phyloP scores from a whole-genome alignment of 2,797 vertebrate genomes.

The Fistularia commersonii region DNA sequence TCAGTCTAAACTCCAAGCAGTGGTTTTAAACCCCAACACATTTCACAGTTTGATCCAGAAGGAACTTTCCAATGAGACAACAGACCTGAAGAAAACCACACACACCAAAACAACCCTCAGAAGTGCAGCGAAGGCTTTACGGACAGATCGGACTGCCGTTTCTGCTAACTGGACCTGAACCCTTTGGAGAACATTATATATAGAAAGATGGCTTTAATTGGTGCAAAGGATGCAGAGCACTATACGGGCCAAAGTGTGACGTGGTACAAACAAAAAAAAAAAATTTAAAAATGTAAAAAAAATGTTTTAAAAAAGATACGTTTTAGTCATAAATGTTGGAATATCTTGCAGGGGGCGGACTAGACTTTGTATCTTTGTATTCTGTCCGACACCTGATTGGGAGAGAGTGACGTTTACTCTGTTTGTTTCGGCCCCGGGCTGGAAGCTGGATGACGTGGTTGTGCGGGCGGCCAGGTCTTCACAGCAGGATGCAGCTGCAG shows the following conservation, averaged over 20 bases:
- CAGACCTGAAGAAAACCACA: too few species aligned
- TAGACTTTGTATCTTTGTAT: slow-evolving; percentile 22
- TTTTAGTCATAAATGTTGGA: slow-evolving; percentile 12
- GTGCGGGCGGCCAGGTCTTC: slow-evolving; percentile 29
- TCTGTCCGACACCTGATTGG: slow-evolving; percentile 27
- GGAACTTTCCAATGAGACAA: too few species aligned
- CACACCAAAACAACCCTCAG: too few species aligned
- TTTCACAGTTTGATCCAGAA: too few species aligned
- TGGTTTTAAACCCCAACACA: too few species aligned
- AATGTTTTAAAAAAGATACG: neutral
- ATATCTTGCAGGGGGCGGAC: slow-evolving; percentile 7
- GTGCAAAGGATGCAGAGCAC: slow-evolving; percentile 12
- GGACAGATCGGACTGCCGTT: too few species aligned
- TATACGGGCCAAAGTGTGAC: neutral
- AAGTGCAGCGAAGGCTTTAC: too few species aligned
- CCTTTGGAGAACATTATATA: too few species aligned
- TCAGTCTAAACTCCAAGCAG: too few species aligned
- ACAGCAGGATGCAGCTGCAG: slow-evolving; percentile 72
- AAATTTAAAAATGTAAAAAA: too few species aligned
- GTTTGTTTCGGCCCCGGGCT: slow-evolving; percentile 11
- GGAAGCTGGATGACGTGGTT: slow-evolving; percentile 9
- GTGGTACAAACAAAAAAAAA: too few species aligned
- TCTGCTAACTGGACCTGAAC: too few species aligned
- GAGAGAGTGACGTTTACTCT: slow-evolving; percentile 6
- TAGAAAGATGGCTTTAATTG: slow-evolving; percentile 4